Evolutionary conservation across 2,113 vertebrate species (phyloP), one percentile per base, ranked within the genome.

Genomic region (Pomatostomus ruficeps): DNA sequence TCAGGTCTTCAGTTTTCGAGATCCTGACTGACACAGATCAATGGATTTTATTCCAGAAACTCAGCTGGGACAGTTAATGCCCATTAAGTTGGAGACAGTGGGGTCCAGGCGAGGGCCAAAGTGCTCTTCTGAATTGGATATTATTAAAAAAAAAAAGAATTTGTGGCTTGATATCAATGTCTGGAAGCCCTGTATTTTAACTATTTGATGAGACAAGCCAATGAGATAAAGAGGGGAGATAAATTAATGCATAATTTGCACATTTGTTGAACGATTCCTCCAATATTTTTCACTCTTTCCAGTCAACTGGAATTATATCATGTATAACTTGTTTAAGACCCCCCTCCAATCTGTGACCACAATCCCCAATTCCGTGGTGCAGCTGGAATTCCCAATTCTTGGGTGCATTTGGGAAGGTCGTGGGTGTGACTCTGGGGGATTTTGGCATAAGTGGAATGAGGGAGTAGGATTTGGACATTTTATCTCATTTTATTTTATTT

Each of bases 1-100:
- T 92, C 86, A 72, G 36, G 28, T 51, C 52, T 93, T 86, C 94
- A 85, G n/a, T 89, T 89, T 91, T 91, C 61, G 48, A 63, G 89
- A 71, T 63, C 80, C 80, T 95, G 86, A 88, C 51, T 93, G 88
- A 87, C 88, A 91, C 48, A 91, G 80, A 81, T 74, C 88, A 67
- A 86, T 89, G 83, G 40, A 55, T 86, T 86, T 93, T 87, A 63
- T 83, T 93, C 74, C 35, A 77, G 72, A 71, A 88, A 89, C 51
- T 88, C 73, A 81, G 35, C 12, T 84, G 83, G 54, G 72, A 54
- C 45, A 88, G 63, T 51, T 94, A 95, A 96, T 92, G 72, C 46
- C 68, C n/a, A 38, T 84, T 84, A 74, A 58, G 38, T 11, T 78
- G 35, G 77, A 95, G 90, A 43, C 87, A 52, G 40, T 55, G 52